A percentile compares a stretch with the other conserved stretches of the same genome.
Conservation (phyloP, 1,140 invertebrate species). For the Temnothorax longispinosus region DNA sequence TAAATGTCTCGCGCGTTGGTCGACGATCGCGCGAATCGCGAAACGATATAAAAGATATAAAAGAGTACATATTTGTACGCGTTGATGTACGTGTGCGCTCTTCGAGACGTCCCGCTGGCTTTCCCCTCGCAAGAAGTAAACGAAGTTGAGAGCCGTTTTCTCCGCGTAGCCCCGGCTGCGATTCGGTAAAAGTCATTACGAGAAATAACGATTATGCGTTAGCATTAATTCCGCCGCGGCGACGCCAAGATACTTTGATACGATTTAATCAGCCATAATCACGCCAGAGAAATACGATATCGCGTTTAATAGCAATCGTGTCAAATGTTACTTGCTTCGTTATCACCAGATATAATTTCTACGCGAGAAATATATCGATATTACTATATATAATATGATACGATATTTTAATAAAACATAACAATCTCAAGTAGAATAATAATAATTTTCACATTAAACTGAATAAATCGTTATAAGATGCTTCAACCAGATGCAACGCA, state of each 20-base stretch:
- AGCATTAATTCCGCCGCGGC: conserved; percentile 9
- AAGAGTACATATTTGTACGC: not conserved
- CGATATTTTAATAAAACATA: conserved; percentile 1
- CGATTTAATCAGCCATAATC: conserved; percentile 37
- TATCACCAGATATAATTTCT: conserved; percentile 30
- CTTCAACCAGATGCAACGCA: not conserved
- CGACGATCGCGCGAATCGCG: conserved; percentile 52
- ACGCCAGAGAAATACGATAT: conserved; percentile 37
- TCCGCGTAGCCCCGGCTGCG: not conserved
- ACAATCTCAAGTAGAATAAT: not conserved
- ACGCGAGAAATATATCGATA: conserved; percentile 8
- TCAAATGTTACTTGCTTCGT: conserved; percentile 40
- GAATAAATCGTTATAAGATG: not conserved
- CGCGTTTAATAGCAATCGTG: conserved; percentile 28
- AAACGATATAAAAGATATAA: conserved; percentile 39
- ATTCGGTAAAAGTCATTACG: conserved; percentile 46
- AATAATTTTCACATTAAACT: not conserved
- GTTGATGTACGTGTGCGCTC: not conserved
- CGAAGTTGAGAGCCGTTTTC: not conserved
- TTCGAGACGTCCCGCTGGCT: not conserved
- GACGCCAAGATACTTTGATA: conserved; percentile 40
- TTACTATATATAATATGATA: not conserved
- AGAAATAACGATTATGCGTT: conserved; percentile 40
- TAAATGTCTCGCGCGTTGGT: conserved; percentile 36
- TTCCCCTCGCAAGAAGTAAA: not conserved